Evolutionary conservation across 2,113 vertebrate species (phyloP).

Genomic region (Bubo blakistoni): DNA sequence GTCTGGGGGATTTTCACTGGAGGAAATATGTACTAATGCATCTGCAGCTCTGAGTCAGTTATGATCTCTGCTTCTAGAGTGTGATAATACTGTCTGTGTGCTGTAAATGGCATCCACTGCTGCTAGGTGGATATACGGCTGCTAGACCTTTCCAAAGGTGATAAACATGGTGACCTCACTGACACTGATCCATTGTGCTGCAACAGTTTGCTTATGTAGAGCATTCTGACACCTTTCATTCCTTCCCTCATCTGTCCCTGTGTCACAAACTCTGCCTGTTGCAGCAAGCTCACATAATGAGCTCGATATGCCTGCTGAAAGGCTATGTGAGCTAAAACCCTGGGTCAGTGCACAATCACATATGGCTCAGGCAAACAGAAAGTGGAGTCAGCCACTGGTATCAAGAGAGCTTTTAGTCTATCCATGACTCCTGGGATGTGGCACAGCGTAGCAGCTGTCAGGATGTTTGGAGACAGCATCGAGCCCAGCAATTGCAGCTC

Average conservation of each 20-base stretch:
- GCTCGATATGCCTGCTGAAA: rapidly evolving
- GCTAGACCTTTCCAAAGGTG: not conserved
- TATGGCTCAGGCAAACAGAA: not conserved
- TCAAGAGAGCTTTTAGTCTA: not conserved
- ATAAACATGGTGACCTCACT: not conserved
- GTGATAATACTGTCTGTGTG: not conserved
- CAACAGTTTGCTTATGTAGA: not conserved
- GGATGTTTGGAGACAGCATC: not conserved
- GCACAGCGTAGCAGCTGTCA: not conserved
- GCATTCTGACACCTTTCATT: not conserved
- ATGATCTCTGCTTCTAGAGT: not conserved
- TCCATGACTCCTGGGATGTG: not conserved
- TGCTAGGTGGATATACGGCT: not conserved
- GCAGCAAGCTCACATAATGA: not conserved
- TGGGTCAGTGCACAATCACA: not conserved
- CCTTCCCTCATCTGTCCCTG: not conserved
- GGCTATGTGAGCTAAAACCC: not conserved
- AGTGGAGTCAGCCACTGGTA: not conserved
- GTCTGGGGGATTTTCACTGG: not conserved
- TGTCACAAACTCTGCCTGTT: not conserved
- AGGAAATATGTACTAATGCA: not conserved
- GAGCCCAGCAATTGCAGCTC: not conserved
- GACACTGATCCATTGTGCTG: not conserved
- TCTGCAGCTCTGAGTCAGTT: not conserved
- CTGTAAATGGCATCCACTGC: not conserved